Conservation (phyloP, 2,888 invertebrate species). For the Micropterix aruncella region DNA sequence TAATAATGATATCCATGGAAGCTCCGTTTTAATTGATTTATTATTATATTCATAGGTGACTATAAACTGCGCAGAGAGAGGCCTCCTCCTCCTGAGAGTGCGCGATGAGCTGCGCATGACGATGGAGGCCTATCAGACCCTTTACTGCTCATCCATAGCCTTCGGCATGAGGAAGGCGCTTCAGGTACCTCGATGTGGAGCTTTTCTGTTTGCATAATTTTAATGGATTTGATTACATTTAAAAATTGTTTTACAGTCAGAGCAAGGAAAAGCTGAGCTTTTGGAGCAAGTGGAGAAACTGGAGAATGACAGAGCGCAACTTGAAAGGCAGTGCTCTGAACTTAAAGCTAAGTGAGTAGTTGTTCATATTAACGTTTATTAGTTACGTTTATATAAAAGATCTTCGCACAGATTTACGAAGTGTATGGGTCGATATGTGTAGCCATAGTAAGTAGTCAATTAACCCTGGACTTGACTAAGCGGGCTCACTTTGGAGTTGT, state of each 20-base stretch:
- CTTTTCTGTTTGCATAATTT: no score
- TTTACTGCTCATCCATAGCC: conserved; percentile 95
- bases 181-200: conserved; percentile 54
- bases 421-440: no score
- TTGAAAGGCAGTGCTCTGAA: conserved; percentile 47
- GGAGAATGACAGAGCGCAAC: conserved; percentile 46
- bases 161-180: conserved; percentile 98
- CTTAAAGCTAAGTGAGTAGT: conserved; percentile 30
- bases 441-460: no score
- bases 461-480: no score
- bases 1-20: no score
- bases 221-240: not conserved
- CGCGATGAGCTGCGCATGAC: conserved; percentile 95
- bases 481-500: no score
- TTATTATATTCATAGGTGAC: conserved; percentile 85
- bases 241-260: conserved; percentile 36
- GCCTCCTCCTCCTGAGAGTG: conserved; percentile 79
- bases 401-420: no score
- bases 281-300: conserved; percentile 60
- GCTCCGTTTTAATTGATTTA: no score
- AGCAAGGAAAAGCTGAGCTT: conserved; percentile 76
- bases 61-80: conserved; percentile 92
- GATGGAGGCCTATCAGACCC: conserved; percentile 88
- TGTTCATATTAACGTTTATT: no score
- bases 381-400: no score